phyloP scores from a whole-genome alignment of 1,140 invertebrate genomes.

The Lordiphosa collinella region DNA sequence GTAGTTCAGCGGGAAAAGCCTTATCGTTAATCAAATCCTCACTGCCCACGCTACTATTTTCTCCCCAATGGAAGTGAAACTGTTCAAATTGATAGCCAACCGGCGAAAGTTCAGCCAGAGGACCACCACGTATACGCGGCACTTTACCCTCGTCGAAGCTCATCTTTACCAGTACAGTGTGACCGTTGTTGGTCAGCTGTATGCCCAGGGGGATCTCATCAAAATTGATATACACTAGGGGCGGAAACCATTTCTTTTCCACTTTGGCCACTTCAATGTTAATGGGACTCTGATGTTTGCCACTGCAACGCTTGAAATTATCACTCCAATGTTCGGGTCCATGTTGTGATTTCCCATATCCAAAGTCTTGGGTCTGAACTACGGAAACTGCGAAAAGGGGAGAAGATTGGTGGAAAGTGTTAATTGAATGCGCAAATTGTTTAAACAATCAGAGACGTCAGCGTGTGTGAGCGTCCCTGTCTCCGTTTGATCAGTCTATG shows the following conservation, averaged over 20 bases:
- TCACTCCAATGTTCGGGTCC: slow-evolving; percentile 87
- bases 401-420: background rate
- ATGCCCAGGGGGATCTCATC: slow-evolving; percentile 81
- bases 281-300: slow-evolving; percentile 91
- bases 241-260: slow-evolving; percentile 79
- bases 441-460: background rate
- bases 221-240: slow-evolving; percentile 82
- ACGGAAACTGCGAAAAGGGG: slow-evolving; percentile 10
- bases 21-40: slow-evolving; percentile 92
- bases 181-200: slow-evolving; percentile 87
- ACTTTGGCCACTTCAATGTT: slow-evolving; percentile 88
- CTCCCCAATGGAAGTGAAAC: slow-evolving; percentile 89
- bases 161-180: slow-evolving; percentile 84
- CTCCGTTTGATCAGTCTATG: slow-evolving; percentile 18
- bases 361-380: slow-evolving; percentile 42
- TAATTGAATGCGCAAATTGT: background rate
- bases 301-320: slow-evolving; percentile 84
- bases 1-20: slow-evolving; percentile 88
- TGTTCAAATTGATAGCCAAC: slow-evolving; percentile 88
- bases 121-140: slow-evolving; percentile 84
- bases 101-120: slow-evolving; percentile 79
- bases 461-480: background rate
- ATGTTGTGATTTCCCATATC: slow-evolving; percentile 67
- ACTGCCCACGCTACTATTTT: slow-evolving; percentile 89
- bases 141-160: slow-evolving; percentile 79